phyloP scores from a whole-genome alignment of 1,140 invertebrate species.

The Brachionus calyciflorus region DNA sequence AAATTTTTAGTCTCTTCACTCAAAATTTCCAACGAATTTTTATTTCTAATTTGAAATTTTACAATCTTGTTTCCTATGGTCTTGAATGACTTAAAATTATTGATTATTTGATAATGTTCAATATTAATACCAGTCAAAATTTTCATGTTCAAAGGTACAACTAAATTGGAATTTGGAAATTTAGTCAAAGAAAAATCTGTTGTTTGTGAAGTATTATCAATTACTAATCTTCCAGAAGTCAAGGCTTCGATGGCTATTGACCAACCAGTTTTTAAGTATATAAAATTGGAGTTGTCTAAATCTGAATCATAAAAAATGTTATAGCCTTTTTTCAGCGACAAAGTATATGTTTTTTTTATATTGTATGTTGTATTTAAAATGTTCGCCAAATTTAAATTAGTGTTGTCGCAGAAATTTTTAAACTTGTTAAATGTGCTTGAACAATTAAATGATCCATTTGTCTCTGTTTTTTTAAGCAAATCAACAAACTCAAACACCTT shows the following conservation, averaged over 20 bases:
- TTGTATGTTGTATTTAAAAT: neutral
- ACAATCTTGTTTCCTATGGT: neutral
- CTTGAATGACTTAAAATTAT: neutral
- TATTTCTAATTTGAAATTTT: neutral
- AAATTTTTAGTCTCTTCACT: neutral
- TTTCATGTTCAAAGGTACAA: neutral
- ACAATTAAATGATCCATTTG: neutral
- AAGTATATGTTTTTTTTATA: neutral
- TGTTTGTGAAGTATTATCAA: too few species aligned
- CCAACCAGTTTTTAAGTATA: neutral
- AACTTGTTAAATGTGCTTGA: neutral
- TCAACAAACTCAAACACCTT: neutral
- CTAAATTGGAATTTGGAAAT: too few species aligned
- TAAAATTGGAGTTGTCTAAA: neutral
- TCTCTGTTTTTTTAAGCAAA: neutral
- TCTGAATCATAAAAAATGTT: neutral
- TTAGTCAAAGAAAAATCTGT: too few species aligned
- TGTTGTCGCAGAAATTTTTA: neutral
- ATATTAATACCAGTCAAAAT: neutral
- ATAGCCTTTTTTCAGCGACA: conserved; percentile 6
- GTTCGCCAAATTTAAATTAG: too few species aligned
- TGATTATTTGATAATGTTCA: neutral
- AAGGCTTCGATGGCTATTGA: neutral
- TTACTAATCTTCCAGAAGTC: neutral
- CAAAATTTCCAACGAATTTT: neutral